A percentile compares a stretch with the other conserved stretches of the same genome.
These are phyloP conservation scores for Diloba caeruleocephala DNA, from an alignment of 2,888 invertebrate species.

Conservation along the genomic window DNA sequence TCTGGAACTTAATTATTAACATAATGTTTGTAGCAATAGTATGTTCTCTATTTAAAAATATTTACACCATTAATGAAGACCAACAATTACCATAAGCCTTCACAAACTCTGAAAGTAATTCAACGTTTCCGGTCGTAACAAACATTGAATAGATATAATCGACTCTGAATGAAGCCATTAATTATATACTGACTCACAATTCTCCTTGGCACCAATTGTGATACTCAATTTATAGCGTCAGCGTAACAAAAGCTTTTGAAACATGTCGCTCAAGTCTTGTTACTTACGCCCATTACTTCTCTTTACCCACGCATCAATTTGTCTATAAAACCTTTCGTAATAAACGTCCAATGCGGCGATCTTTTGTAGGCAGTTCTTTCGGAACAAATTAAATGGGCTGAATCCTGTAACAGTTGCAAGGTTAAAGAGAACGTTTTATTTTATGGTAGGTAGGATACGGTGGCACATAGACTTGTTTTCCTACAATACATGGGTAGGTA, in stretches of 20 bases:
- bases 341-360: conserved; percentile 53
- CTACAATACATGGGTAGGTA: too few species aligned
- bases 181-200: conserved; percentile 43
- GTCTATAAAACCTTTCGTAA: conserved; percentile 54
- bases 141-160: conserved; percentile 35
- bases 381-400: conserved; percentile 45
- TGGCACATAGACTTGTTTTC: conserved; percentile 32
- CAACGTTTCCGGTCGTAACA: conserved; percentile 40
- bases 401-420: conserved; percentile 43
- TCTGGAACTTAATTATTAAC: not conserved
- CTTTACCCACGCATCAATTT: conserved; percentile 59
- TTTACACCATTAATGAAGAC: conserved; percentile 12
- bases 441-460: conserved; percentile 41
- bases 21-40: not conserved
- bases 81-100: conserved; percentile 21
- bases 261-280: conserved; percentile 45
- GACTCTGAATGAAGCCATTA: conserved; percentile 46
- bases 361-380: conserved; percentile 53
- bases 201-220: conserved; percentile 37
- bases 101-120: conserved; percentile 40
- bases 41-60: conserved; percentile 15
- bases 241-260: conserved; percentile 36
- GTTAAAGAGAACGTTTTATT: conserved; percentile 51
- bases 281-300: conserved; percentile 53
- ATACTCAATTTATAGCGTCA: conserved; percentile 26